Evolutionary conservation across 92 coral and sea anemone species (phyloP), one percentile per base, ranked within the genome.

Genomic region (Phenganax stokvisi): DNA sequence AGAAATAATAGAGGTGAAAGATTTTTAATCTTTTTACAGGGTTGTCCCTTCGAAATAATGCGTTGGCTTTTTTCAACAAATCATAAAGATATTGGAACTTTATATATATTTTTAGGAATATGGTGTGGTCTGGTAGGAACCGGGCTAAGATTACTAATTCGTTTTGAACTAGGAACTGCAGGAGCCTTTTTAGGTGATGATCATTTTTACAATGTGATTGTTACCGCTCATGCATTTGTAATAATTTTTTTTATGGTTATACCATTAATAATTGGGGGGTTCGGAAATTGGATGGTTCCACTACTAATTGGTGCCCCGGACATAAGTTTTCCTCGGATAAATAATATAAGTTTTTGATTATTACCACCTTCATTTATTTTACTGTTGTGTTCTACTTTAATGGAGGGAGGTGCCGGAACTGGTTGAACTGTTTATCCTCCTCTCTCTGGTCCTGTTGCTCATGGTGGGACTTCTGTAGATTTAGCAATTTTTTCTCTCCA

Each of bases 31-130:
- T n/a, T n/a, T n/a, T n/a, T n/a, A n/a, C n/a, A n/a, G n/a, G n/a
- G n/a, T n/a, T n/a, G n/a, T n/a, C n/a, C n/a, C n/a, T n/a, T n/a
- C n/a, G n/a, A n/a, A n/a, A n/a, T n/a, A n/a, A 79, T 74, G 64
- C 83, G 83, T 79, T 79, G 83, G 83, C 83, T 79, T 62, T 79
- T 79, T 79, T 79, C 83, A 59, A 79, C 83, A 59, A 79, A 79
- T 79, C 83, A 79, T 56, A 79, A 79, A 72, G 83, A 79, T 79
- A 79, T 79, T 59, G 83, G 83, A 59, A 79, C 75, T 79, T 79
- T 79, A n/a, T n/a, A n/a, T n/a, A n/a, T n/a, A n/a, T n/a, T n/a
- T n/a, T n/a, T n/a, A n/a, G n/a, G n/a, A n/a, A n/a, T n/a, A n/a
- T n/a, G n/a, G n/a, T n/a, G n/a, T n/a, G n/a, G n/a, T n/a, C n/a